These are phyloP conservation scores for Ivindomyrus marchei DNA, from an alignment of 2,113 vertebrate species.

Conservation along the genomic window DNA sequence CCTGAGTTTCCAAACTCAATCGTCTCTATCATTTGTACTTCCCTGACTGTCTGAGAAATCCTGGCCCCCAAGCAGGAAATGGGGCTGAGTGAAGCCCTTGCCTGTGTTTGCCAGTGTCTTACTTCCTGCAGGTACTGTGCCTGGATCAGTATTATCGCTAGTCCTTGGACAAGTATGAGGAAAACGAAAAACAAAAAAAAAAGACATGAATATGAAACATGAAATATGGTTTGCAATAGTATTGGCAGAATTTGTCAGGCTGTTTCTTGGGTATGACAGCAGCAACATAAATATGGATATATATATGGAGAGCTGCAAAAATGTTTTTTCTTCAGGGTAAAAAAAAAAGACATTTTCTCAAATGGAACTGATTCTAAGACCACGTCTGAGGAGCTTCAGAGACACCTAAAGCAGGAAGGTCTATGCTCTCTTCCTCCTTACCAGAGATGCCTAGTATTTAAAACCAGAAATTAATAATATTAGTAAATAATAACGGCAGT, in stretches of 20 bases:
- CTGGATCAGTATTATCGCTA: conserved; percentile 27
- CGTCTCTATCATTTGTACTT: conserved; percentile 7
- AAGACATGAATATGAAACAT: neutral
- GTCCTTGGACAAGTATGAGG: neutral
- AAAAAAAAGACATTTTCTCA: neutral
- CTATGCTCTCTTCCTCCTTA: conserved; percentile 29
- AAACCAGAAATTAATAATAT: neutral
- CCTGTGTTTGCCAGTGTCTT: conserved; percentile 40
- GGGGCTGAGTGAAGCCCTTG: conserved; percentile 47
- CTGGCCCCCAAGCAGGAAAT: conserved; percentile 44
- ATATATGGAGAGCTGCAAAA: neutral
- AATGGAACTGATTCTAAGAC: conserved; percentile 47
- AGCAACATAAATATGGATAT: conserved; percentile 3
- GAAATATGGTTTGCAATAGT: conserved; percentile 14
- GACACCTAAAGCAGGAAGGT: conserved; percentile 52
- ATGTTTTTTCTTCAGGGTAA: neutral
- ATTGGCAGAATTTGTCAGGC: conserved; percentile 40
- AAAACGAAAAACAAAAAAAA: neutral
- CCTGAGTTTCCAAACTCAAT: neutral
- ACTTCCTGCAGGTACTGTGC: conserved; percentile 35
- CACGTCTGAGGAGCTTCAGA: conserved; percentile 66
- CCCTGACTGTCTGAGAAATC: conserved; percentile 33
- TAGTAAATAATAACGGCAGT: neutral
- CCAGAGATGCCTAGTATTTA: conserved; percentile 28
- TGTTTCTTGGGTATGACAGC: conserved; percentile 33